A percentile compares a stretch with the other conserved stretches of the same genome.
Conservation (phyloP, 2,113 vertebrate species). For the Fulica atra region DNA sequence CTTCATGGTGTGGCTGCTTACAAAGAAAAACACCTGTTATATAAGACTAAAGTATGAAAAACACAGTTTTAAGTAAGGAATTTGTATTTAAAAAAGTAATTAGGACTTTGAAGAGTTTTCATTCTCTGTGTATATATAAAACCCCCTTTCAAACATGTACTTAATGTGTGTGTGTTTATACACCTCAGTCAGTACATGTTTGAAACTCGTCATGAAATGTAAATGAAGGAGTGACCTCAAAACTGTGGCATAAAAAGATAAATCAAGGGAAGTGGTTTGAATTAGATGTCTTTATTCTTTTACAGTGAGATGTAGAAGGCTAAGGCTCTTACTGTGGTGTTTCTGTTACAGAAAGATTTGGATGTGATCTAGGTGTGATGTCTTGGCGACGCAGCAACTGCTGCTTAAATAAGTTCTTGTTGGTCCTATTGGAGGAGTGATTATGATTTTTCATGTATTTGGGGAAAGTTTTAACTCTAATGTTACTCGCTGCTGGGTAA, state of each 20-base stretch:
- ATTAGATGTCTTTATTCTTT: not conserved
- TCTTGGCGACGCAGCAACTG: not conserved
- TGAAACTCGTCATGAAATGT: not conserved
- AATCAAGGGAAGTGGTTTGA: not conserved
- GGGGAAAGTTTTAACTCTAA: not conserved
- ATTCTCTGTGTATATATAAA: not conserved
- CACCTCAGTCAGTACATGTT: not conserved
- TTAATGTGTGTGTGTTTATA: not conserved
- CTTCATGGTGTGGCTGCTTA: not conserved
- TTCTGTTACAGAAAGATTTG: not conserved
- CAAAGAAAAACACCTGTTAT: not conserved
- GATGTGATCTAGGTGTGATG: not conserved
- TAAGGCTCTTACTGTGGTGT: not conserved
- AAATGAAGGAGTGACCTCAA: not conserved
- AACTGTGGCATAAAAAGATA: not conserved
- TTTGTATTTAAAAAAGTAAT: not conserved
- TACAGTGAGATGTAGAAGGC: not conserved
- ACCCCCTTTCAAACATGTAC: not conserved
- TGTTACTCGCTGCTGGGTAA: not conserved
- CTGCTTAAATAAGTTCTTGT: not conserved
- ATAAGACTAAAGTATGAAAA: not conserved
- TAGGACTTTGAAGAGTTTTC: not conserved
- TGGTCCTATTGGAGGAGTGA: not conserved
- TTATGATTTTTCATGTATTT: not conserved
- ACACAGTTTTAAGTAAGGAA: not conserved